Evolutionary conservation across 2,113 vertebrate species (phyloP).

Genomic region (Chloropsis cyanopogon): DNA sequence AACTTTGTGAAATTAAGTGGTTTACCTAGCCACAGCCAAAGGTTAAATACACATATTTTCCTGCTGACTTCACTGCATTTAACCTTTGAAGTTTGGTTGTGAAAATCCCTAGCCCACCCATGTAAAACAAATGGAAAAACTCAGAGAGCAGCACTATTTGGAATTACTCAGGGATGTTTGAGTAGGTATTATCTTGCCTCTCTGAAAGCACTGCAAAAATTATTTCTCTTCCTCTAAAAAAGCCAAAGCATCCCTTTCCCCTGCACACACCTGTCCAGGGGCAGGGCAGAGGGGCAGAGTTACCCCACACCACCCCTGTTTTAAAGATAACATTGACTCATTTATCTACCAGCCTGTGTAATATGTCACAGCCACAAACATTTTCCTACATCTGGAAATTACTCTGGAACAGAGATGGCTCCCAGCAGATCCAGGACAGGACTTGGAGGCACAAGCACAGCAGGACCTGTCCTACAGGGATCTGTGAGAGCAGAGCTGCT

Average conservation of each 20-base stretch:
- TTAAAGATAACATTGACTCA: background rate
- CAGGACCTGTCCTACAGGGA: background rate
- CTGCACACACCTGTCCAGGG: background rate
- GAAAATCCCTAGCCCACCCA: conserved; percentile 26
- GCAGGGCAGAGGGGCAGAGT: background rate
- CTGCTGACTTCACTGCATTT: conserved; percentile 35
- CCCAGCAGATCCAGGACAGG: background rate
- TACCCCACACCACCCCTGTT: background rate
- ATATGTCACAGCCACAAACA: rapidly evolving
- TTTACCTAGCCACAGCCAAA: conserved; percentile 60
- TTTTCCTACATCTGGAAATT: background rate
- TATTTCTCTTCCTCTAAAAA: background rate
- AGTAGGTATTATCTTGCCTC: background rate
- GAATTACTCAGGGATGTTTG: background rate
- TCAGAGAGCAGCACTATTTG: background rate
- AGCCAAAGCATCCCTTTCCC: background rate
- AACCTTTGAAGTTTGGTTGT: conserved; percentile 40
- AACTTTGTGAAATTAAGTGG: conserved; percentile 54
- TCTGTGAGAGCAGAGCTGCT: background rate
- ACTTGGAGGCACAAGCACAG: background rate
- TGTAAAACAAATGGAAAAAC: background rate
- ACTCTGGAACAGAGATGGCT: background rate
- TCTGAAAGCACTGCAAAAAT: background rate
- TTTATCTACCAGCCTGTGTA: background rate
- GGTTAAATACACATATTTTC: conserved; percentile 58